Evolutionary conservation across 2,797 vertebrate genomes (phyloP).

Genomic region (Melanotaenia trifasciata): DNA sequence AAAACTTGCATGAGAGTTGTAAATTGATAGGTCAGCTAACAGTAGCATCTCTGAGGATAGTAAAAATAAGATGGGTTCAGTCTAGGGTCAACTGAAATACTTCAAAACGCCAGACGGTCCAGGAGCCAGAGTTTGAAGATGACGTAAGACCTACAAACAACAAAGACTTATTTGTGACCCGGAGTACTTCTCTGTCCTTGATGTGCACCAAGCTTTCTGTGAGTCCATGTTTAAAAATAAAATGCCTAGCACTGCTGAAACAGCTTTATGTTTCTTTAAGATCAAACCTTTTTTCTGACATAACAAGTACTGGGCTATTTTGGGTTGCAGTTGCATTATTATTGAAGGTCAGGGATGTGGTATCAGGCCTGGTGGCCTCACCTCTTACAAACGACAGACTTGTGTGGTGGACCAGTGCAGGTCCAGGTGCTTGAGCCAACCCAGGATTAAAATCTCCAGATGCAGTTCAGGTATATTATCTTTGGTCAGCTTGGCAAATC

Average conservation of each 20-base stretch:
- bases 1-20: conserved; percentile 15
- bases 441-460: neutral
- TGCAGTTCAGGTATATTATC: neutral
- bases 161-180: conserved; percentile 67
- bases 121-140: conserved; percentile 46
- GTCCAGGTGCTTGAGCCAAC: neutral
- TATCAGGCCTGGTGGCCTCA: neutral
- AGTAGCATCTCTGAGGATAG: conserved; percentile 42
- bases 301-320: conserved; percentile 2
- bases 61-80: conserved; percentile 34
- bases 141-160: conserved; percentile 58
- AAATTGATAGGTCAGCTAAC: conserved; percentile 19
- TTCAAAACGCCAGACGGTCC: conserved; percentile 27
- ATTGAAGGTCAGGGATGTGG: conserved; percentile 6
- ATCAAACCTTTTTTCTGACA: conserved; percentile 18
- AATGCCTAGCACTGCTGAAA: conserved; percentile 28
- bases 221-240: conserved; percentile 53
- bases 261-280: conserved; percentile 44
- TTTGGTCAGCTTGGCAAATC: neutral
- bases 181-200: conserved; percentile 36
- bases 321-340: neutral
- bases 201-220: conserved; percentile 23
- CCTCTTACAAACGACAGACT: conserved; percentile 2
- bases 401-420: neutral
- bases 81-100: conserved; percentile 35